phyloP scores from a whole-genome alignment of 2,888 invertebrate genomes.

The Anodontia alba region DNA sequence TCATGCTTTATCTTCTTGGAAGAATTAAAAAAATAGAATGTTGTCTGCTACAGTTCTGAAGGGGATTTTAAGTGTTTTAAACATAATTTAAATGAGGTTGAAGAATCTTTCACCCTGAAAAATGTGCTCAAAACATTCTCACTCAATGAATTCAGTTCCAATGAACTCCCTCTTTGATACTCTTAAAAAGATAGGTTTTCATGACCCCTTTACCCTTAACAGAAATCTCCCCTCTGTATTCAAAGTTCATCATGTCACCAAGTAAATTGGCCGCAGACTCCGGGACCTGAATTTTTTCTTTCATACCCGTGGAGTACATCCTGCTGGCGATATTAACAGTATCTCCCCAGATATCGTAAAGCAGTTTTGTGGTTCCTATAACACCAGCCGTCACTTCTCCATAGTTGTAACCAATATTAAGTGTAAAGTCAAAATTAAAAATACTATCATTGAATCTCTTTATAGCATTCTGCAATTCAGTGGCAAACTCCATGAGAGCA shows the following conservation, averaged over 20 bases:
- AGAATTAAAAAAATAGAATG: too few relatives aligned
- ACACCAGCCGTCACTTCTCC: conserved; percentile 98
- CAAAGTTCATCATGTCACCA: conserved; percentile 92
- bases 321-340: conserved; percentile 98
- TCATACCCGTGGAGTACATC: conserved; percentile 98
- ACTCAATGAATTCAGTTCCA: too few relatives aligned
- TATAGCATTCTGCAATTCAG: conserved; percentile 91
- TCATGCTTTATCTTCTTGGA: too few relatives aligned
- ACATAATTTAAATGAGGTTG: too few relatives aligned
- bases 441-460: conserved; percentile 84
- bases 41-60: too few relatives aligned
- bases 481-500: conserved; percentile 95
- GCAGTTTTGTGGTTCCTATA: conserved; percentile 97
- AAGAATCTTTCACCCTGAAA: too few relatives aligned
- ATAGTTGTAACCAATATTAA: conserved; percentile 93
- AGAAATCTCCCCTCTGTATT: conserved; percentile 96
- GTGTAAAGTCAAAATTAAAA: conserved; percentile 84
- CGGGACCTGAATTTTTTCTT: conserved; percentile 89
- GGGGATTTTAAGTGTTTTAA: too few relatives aligned
- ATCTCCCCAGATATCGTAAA: conserved; percentile 99
- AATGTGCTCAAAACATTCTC: too few relatives aligned
- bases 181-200: conserved; percentile 91
- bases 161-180: conserved; percentile 71
- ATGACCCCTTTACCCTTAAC: conserved; percentile 99
- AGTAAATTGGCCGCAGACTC: conserved; percentile 87